phyloP scores from a whole-genome alignment of 2,888 invertebrate species.

The Elmis aenea region DNA sequence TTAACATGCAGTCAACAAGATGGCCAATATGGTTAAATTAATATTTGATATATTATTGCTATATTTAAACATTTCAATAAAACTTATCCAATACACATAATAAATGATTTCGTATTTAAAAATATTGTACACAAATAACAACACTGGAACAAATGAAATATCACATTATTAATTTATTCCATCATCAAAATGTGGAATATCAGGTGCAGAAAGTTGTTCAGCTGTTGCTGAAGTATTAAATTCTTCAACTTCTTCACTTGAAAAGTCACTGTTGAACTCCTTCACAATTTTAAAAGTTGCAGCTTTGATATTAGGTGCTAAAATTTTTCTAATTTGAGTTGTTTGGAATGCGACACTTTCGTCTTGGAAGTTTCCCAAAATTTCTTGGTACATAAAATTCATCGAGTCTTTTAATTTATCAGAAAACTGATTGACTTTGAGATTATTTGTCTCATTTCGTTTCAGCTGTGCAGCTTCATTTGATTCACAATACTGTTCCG shows the following conservation, averaged over 20 bases:
- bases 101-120: too few species aligned
- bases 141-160: too few species aligned
- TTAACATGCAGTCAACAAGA: too few species aligned
- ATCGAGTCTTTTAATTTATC: constrained; percentile 34
- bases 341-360: constrained; percentile 8
- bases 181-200: neutral
- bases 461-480: constrained; percentile 11
- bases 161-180: neutral
- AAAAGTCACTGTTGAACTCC: constrained; percentile 15
- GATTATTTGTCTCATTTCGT: constrained; percentile 1
- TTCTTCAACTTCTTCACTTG: constrained; percentile 1
- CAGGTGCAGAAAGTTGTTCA: too few species aligned
- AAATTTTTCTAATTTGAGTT: constrained; percentile 17
- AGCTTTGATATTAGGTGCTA: constrained; percentile 24
- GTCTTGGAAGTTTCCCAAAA: constrained; percentile 28
- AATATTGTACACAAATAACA: too few species aligned
- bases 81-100: too few species aligned
- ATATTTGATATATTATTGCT: too few species aligned
- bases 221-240: too few species aligned
- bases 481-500: constrained; percentile 18
- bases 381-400: constrained; percentile 36
- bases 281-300: constrained; percentile 26
- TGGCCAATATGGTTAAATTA: too few species aligned
- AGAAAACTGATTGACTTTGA: constrained; percentile 15
- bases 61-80: too few species aligned